These are phyloP conservation scores for Mongoloraphidia duomilia DNA, from an alignment of 2,888 invertebrate genomes.

Conservation along the genomic window DNA sequence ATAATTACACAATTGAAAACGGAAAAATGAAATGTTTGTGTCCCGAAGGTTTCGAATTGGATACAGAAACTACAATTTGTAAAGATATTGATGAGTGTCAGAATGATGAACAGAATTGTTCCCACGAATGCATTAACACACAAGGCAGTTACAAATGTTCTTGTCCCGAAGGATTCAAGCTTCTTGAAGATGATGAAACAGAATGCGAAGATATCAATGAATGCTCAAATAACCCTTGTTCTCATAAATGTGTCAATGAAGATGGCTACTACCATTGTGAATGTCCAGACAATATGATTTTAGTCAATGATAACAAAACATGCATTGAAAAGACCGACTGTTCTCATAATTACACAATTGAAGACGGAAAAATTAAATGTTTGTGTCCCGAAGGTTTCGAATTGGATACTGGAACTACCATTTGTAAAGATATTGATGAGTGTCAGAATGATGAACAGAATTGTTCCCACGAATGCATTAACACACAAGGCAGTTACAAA, in stretches of 20 bases:
- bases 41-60: slow-evolving; percentile 28
- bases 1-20: slow-evolving; percentile 22
- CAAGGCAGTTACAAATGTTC: slow-evolving; percentile 35
- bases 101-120: slow-evolving; percentile 30
- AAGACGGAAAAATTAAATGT: slow-evolving; percentile 24
- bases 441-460: slow-evolving; percentile 27
- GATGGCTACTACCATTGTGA: slow-evolving; percentile 45
- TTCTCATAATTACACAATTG: slow-evolving; percentile 22
- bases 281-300: slow-evolving; percentile 36
- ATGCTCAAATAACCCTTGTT: slow-evolving; percentile 31
- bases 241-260: slow-evolving; percentile 42
- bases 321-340: slow-evolving; percentile 27
- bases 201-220: slow-evolving; percentile 34
- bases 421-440: slow-evolving; percentile 29
- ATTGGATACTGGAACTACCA: slow-evolving; percentile 15
- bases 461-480: slow-evolving; percentile 38
- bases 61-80: slow-evolving; percentile 12
- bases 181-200: slow-evolving; percentile 25
- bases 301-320: slow-evolving; percentile 26
- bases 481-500: slow-evolving; percentile 36
- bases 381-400: slow-evolving; percentile 25
- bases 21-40: slow-evolving; percentile 27
- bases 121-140: slow-evolving; percentile 36
- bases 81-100: slow-evolving; percentile 25
- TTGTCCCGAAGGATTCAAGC: slow-evolving; percentile 31